Conservation (phyloP, 2,888 invertebrate species). For the Drosophila diplacantha region DNA sequence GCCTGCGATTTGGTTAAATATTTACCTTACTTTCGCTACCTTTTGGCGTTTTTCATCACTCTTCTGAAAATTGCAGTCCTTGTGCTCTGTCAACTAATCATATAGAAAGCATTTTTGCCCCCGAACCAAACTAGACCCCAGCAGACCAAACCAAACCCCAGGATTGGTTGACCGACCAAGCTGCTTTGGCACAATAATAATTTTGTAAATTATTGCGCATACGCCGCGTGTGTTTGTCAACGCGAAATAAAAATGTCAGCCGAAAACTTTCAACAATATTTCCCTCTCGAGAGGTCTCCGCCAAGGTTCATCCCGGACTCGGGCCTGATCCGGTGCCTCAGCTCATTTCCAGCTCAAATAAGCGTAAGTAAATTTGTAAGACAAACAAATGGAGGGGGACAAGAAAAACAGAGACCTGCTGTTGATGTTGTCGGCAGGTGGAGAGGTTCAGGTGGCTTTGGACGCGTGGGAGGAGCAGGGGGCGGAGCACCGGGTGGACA, state of each 20-base stretch:
- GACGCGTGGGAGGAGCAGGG: background rate
- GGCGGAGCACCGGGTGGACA: constrained; percentile 46
- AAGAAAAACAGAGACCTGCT: constrained; percentile 37
- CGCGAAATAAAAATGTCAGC: constrained; percentile 29
- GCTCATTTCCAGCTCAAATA: constrained; percentile 69
- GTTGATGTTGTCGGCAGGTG: constrained; percentile 28
- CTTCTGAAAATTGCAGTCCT: constrained; percentile 28
- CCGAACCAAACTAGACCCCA: constrained; percentile 1
- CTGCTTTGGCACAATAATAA: constrained; percentile 61
- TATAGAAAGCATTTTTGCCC: constrained; percentile 56
- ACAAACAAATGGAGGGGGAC: constrained; percentile 61
- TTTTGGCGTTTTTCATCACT: constrained; percentile 22
- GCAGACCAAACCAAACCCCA: background rate
- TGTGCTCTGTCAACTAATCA: constrained; percentile 65
- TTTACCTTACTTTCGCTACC: constrained; percentile 27
- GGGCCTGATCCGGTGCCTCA: constrained; percentile 24
- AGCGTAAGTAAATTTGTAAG: constrained; percentile 72
- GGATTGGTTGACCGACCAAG: constrained; percentile 18
- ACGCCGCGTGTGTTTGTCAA: constrained; percentile 62
- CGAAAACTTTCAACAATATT: constrained; percentile 43
- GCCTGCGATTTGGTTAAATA: constrained; percentile 24
- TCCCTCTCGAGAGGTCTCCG: constrained; percentile 6
- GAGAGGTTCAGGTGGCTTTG: constrained; percentile 20
- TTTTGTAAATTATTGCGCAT: constrained; percentile 67
- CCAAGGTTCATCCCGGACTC: constrained; percentile 2